Percentiles rank a stretch among this genome's conserved stretches.
These are phyloP conservation scores for Lasioglossum morio DNA, from an alignment of 2,888 invertebrate genomes.

Conservation along the genomic window DNA sequence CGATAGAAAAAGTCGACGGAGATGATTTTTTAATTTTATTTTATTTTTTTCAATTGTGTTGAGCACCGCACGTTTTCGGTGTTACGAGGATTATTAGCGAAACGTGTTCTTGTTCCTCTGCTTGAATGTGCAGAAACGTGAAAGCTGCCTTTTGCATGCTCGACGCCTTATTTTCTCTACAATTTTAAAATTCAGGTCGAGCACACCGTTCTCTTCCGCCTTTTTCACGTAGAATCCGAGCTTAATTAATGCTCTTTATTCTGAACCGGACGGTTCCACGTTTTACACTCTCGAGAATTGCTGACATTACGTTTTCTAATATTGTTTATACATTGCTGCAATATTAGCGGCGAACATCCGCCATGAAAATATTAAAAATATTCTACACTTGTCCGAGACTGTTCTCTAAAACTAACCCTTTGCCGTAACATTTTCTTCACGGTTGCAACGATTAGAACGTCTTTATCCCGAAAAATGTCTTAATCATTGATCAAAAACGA, in stretches of 20 bases:
- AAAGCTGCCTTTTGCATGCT: conserved; percentile 9
- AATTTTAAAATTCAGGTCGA: conserved; percentile 49
- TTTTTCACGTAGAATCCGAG: conserved; percentile 4
- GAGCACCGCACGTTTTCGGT: background rate
- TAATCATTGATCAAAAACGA: too few species aligned
- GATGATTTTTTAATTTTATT: background rate
- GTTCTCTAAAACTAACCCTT: background rate
- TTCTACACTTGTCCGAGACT: background rate
- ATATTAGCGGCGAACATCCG: background rate
- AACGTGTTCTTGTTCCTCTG: background rate
- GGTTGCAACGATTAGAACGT: too few species aligned
- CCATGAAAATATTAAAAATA: background rate
- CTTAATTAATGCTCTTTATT: conserved; percentile 24
- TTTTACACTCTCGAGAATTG: background rate
- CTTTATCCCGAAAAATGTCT: too few species aligned
- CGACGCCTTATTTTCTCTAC: conserved; percentile 13
- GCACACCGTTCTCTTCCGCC: background rate
- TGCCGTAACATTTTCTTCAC: too few species aligned
- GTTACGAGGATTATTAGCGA: background rate
- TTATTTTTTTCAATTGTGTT: background rate
- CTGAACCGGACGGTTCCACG: background rate
- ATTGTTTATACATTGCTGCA: background rate
- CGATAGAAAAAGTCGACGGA: background rate
- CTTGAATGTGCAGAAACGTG: background rate
- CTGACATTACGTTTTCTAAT: background rate